A percentile compares a stretch with the other conserved stretches of the same genome.
phyloP scores from a whole-genome alignment of 2,888 invertebrate genomes.

The Dendrolimus houi region DNA sequence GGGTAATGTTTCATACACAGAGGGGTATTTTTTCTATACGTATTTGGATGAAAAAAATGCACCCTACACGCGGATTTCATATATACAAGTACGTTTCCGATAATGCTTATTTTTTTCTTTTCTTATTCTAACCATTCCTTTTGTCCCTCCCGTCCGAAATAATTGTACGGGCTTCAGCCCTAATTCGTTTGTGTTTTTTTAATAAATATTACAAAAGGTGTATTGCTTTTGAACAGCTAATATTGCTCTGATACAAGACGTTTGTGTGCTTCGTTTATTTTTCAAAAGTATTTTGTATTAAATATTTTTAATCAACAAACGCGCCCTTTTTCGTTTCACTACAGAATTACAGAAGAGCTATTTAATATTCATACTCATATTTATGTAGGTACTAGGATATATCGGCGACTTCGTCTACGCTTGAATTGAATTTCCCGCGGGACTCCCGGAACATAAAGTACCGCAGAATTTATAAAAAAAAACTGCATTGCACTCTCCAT shows the following conservation, averaged over 20 bases:
- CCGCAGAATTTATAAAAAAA: no score
- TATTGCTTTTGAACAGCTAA: conserved; percentile 29
- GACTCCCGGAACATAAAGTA: no score
- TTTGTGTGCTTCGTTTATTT: conserved; percentile 36
- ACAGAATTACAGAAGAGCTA: no score
- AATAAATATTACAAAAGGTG: conserved; percentile 22
- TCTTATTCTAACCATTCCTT: conserved; percentile 30
- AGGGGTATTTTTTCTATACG: conserved; percentile 62
- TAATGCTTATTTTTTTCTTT: conserved; percentile 68
- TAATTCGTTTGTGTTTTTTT: conserved; percentile 49
- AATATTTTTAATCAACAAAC: conserved; percentile 8
- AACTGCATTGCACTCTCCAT: no score
- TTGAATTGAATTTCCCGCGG: no score
- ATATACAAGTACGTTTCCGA: conserved; percentile 64
- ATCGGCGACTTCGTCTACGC: no score
- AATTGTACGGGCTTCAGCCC: conserved; percentile 49
- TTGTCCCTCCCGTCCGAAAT: conserved; percentile 46
- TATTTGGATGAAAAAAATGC: conserved; percentile 58
- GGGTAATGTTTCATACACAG: conserved; percentile 70
- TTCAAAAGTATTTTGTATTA: conserved; percentile 32
- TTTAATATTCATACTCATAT: no score
- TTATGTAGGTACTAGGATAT: no score
- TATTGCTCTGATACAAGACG: conserved; percentile 35
- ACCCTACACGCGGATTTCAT: conserved; percentile 55
- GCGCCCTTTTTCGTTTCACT: background rate